Evolutionary conservation across 2,797 vertebrate genomes (phyloP).

Genomic region (Malacoctenus gilli): DNA sequence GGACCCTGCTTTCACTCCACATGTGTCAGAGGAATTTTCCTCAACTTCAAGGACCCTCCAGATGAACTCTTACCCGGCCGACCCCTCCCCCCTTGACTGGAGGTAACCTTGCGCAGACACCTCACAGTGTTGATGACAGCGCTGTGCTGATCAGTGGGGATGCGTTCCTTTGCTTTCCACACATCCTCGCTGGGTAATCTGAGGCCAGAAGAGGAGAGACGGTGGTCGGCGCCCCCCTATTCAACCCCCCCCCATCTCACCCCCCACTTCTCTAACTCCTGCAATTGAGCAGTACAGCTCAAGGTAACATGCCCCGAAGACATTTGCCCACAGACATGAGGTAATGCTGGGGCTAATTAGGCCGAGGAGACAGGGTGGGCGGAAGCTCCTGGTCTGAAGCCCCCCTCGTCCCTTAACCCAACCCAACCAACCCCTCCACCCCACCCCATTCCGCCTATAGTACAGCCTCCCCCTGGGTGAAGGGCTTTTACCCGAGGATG

Average conservation of each 20-base stretch:
- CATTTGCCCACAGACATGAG: conserved; percentile 76
- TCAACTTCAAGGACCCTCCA: conserved; percentile 36
- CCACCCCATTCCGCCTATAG: conserved; percentile 41
- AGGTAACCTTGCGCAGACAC: conserved; percentile 45
- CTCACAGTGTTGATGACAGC: conserved; percentile 47
- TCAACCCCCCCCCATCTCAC: conserved; percentile 44
- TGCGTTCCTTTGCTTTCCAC: conserved; percentile 61
- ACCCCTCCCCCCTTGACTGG: no score
- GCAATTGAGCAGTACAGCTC: conserved; percentile 67
- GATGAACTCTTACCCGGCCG: conserved; percentile 67
- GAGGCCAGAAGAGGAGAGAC: conserved; percentile 35
- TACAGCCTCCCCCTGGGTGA: conserved; percentile 51
- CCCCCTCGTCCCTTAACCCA: no score
- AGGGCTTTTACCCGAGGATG: conserved; percentile 62
- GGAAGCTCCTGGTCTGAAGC: conserved; percentile 49
- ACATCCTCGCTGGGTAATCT: conserved; percentile 43
- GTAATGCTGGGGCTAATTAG: conserved; percentile 71
- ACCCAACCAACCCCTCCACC: conserved; percentile 18
- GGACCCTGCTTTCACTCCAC: conserved; percentile 68
- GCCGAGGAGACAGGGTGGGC: conserved; percentile 62
- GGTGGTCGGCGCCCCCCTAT: no score
- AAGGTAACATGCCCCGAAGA: conserved; percentile 65
- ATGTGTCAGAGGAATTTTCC: conserved; percentile 65
- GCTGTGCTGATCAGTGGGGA: conserved; percentile 29
- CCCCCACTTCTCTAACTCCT: conserved; percentile 23